Percentiles rank a stretch among this genome's conserved stretches.
phyloP scores from a whole-genome alignment of 2,797 vertebrate species.

The Cryptoprocta ferox region DNA sequence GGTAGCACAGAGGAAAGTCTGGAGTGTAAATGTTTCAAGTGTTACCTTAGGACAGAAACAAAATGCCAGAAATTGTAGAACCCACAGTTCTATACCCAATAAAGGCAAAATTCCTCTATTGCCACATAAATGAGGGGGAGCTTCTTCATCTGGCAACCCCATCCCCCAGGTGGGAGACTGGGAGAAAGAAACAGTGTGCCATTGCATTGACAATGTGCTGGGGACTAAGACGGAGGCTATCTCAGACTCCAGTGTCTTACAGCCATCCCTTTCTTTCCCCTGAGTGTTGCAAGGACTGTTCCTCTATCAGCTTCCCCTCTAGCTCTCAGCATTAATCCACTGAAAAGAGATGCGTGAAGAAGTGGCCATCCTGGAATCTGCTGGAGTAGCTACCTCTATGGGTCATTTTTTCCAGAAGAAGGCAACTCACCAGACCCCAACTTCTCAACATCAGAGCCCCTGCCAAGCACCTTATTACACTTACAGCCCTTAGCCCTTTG shows the following conservation, averaged over 20 bases:
- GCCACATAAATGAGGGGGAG: background rate
- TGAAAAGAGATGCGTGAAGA: background rate
- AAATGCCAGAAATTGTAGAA: background rate
- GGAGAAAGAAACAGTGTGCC: background rate
- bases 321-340: background rate
- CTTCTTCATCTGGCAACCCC: background rate
- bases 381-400: background rate
- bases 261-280: background rate
- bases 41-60: background rate
- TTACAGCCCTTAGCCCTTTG: background rate
- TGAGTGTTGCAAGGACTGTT: background rate
- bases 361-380: background rate
- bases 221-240: background rate
- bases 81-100: background rate
- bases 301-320: background rate
- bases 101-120: background rate
- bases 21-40: conserved; percentile 66
- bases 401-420: background rate
- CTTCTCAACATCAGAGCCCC: background rate
- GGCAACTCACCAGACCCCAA: background rate
- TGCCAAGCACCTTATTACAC: background rate
- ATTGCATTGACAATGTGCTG: background rate
- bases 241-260: background rate
- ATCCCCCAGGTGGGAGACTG: background rate
- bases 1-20: background rate